Conservation (phyloP, 2,797 vertebrate species). For the Dendrocincla tyrannina region DNA sequence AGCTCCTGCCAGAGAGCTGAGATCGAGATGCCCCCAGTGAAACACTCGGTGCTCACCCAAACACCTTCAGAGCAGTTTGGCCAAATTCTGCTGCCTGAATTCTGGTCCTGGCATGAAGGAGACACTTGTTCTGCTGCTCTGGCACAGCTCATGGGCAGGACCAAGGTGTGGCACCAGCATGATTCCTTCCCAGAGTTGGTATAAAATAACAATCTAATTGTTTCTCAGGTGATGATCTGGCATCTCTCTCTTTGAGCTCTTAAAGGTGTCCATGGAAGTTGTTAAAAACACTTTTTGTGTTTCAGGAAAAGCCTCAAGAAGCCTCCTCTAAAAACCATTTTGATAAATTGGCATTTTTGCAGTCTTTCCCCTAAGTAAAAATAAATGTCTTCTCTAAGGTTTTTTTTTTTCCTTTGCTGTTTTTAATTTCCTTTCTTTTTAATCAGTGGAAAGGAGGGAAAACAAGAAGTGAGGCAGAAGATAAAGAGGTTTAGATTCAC, state of each 20-base stretch:
- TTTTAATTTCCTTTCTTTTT: not conserved
- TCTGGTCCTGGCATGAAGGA: not conserved
- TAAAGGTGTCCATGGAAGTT: not conserved
- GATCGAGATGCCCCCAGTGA: not conserved
- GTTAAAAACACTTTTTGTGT: not conserved
- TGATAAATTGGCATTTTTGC: not conserved
- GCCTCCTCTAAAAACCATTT: not conserved
- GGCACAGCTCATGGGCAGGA: not conserved
- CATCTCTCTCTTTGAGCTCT: not conserved
- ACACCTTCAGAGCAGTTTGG: not conserved
- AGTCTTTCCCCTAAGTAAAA: not conserved
- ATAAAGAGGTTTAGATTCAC: not conserved
- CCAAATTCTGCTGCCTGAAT: not conserved
- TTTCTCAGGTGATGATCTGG: not conserved
- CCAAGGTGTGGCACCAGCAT: rapidly evolving
- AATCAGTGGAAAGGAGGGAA: not conserved
- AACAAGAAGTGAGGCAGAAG: not conserved
- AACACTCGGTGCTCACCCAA: not conserved
- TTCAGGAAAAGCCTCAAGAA: not conserved
- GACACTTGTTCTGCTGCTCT: not conserved
- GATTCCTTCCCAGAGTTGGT: rapidly evolving
- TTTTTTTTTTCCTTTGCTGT: not conserved
- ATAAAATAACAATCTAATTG: not conserved
- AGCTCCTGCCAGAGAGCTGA: not conserved
- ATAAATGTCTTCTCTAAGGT: not conserved